These are phyloP conservation scores for Paraplagusia blochii DNA, from an alignment of 2,113 vertebrate genomes.

Conservation along the genomic window DNA sequence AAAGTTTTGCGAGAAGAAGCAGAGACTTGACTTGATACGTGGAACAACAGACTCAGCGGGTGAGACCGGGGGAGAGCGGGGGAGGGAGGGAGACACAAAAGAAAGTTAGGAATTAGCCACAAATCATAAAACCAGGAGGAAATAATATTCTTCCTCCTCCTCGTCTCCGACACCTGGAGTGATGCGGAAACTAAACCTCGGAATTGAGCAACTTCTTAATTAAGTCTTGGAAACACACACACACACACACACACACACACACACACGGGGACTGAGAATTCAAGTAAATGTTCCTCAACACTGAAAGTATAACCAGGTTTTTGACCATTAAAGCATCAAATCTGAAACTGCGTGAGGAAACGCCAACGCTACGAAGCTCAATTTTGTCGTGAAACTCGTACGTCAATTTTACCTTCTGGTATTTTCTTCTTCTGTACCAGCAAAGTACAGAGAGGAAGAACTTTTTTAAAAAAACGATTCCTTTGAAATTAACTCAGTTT, in stretches of 20 bases:
- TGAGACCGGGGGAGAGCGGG: not conserved
- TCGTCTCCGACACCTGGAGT: slow-evolving; percentile 3
- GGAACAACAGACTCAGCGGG: too few relatives aligned
- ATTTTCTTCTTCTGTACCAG: too few relatives aligned
- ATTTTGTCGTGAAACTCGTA: too few relatives aligned
- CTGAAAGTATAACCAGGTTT: not conserved
- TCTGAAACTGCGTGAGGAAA: not conserved
- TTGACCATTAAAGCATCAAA: not conserved
- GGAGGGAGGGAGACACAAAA: slow-evolving; percentile 1
- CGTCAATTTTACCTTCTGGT: too few relatives aligned
- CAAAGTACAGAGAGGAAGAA: too few relatives aligned
- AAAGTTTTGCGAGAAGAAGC: too few relatives aligned
- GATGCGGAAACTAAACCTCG: slow-evolving; percentile 30
- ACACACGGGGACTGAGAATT: slow-evolving; percentile 7
- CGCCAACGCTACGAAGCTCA: too few relatives aligned
- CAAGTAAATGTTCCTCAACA: not conserved
- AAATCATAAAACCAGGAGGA: slow-evolving; percentile 9
- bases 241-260: slow-evolving; percentile 19
- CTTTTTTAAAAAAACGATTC: too few relatives aligned
- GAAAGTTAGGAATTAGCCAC: slow-evolving; percentile 5
- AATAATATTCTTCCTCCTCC: not conserved
- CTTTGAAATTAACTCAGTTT: too few relatives aligned
- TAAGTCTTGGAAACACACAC: slow-evolving; percentile 23
- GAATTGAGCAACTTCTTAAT: slow-evolving; percentile 47
- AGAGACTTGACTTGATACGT: too few relatives aligned